These are phyloP conservation scores for Mystacornis crossleyi DNA, from an alignment of 2,113 vertebrate species.

Conservation along the genomic window DNA sequence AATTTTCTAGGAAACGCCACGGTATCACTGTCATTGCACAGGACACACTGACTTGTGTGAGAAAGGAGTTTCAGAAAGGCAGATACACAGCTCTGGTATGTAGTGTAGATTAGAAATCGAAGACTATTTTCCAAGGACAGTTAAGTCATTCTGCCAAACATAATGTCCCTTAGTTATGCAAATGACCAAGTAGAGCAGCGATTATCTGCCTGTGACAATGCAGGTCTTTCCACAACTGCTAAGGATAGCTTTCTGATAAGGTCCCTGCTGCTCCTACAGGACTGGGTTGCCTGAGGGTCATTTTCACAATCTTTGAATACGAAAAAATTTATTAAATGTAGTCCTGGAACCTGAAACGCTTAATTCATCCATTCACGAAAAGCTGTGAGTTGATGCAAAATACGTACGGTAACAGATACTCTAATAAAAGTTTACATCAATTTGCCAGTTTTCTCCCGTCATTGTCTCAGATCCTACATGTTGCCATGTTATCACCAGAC, in stretches of 20 bases:
- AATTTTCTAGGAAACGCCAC: neutral
- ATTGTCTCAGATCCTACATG: neutral
- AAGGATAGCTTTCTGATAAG: neutral
- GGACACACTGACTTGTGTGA: neutral
- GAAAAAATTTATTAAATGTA: neutral
- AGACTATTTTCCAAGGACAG: neutral
- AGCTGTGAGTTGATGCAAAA: neutral
- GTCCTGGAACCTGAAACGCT: neutral
- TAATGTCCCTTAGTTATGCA: neutral
- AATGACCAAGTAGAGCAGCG: neutral
- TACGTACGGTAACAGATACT: neutral
- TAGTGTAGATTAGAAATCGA: neutral
- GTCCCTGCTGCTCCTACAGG: neutral
- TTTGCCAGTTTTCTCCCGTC: neutral
- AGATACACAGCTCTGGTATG: neutral
- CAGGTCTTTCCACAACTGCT: neutral
- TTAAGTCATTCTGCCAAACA: neutral
- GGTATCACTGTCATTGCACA: neutral
- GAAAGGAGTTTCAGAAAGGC: neutral
- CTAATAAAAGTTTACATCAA: neutral
- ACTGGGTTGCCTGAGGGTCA: accelerated
- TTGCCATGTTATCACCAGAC: neutral
- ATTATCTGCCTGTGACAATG: neutral
- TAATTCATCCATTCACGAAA: neutral
- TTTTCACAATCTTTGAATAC: neutral